Evolutionary conservation across 2,888 invertebrate genomes (phyloP).

Genomic region (Ectemnius cavifrons): DNA sequence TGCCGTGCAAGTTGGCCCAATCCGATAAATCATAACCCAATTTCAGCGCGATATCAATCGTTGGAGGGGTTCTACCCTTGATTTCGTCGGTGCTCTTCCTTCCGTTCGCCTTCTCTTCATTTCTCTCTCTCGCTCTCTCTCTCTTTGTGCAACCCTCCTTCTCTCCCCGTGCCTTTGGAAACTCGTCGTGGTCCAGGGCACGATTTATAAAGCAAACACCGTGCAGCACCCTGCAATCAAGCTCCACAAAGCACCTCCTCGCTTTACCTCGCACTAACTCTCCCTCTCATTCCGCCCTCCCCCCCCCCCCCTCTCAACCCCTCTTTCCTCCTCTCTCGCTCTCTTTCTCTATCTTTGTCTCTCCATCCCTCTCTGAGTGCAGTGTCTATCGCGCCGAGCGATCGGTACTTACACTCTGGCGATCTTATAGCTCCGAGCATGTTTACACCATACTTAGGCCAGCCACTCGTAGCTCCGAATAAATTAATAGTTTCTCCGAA

Average conservation of each 20-base stretch:
- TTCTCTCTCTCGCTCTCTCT: conserved; percentile 40
- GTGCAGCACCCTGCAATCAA: conserved; percentile 75
- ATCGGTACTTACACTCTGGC: conserved; percentile 64
- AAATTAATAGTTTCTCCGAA: conserved; percentile 8
- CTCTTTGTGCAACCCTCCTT: conserved; percentile 25
- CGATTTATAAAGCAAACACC: conserved; percentile 78
- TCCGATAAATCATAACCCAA: conserved; percentile 71
- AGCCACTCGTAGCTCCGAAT: conserved; percentile 4
- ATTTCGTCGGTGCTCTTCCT: conserved; percentile 21
- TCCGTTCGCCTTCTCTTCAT: conserved; percentile 30
- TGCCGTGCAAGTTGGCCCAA: conserved; percentile 19
- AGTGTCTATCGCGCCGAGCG: conserved; percentile 64
- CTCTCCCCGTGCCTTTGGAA: conserved; percentile 30
- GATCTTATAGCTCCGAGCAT: conserved; percentile 71
- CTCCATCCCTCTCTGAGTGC: conserved; percentile 9
- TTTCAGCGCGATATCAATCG: conserved; percentile 71
- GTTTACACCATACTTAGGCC: conserved; percentile 74
- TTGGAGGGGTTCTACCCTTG: conserved; percentile 3
- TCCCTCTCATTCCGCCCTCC: conserved; percentile 18
- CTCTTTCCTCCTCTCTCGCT: conserved; percentile 1
- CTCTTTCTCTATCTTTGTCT: background rate
- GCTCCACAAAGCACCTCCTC: conserved; percentile 63
- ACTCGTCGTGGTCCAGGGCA: conserved; percentile 56
- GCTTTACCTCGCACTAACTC: conserved; percentile 42
- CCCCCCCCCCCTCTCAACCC: conserved; percentile 8